Conservation (phyloP, 2,113 vertebrate genomes). For the Upupa epops region DNA sequence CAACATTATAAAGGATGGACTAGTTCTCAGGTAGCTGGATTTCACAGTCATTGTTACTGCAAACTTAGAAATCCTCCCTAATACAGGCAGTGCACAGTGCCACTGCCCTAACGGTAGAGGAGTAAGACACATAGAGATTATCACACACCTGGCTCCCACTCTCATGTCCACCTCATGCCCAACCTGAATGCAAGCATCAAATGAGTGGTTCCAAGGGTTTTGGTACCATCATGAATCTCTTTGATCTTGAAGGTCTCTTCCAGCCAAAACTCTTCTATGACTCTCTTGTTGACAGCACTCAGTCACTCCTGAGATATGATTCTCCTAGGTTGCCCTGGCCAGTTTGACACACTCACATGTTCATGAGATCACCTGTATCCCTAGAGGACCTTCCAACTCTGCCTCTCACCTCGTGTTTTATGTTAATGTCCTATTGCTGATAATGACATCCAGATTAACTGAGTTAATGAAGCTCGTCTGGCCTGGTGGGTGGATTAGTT, state of each 20-base stretch:
- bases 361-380: not conserved
- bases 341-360: not conserved
- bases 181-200: not conserved
- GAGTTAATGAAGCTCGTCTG: not conserved
- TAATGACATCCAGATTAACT: not conserved
- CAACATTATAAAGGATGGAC: not conserved
- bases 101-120: not conserved
- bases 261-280: too few species aligned
- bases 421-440: not conserved
- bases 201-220: not conserved
- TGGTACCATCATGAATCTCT: not conserved
- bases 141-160: not conserved
- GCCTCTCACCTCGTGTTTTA: not conserved
- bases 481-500: not conserved
- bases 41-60: not conserved
- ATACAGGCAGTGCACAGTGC: not conserved
- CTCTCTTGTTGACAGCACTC: not conserved
- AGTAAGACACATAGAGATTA: not conserved
- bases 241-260: too few species aligned
- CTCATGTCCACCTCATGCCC: not conserved
- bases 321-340: not conserved
- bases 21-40: not conserved
- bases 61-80: not conserved
- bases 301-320: not conserved
- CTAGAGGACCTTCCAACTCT: not conserved